Conservation (phyloP, 1,140 invertebrate genomes). For the Ridgeia piscesae region DNA sequence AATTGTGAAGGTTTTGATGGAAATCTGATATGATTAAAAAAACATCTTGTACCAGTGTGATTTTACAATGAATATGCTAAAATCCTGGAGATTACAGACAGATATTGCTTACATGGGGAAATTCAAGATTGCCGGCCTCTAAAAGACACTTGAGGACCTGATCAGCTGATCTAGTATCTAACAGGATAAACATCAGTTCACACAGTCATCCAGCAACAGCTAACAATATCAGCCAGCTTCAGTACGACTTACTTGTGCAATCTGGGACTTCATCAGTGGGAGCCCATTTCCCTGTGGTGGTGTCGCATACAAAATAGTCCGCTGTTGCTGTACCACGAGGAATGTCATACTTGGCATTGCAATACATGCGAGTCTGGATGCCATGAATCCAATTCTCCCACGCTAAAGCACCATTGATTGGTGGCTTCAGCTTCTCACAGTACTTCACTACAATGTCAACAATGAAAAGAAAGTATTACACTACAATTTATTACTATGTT, state of each 20-base stretch:
- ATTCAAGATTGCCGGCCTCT: no score
- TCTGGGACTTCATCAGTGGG: background rate
- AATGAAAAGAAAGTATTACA: background rate
- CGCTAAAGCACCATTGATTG: background rate
- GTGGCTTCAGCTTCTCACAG: background rate
- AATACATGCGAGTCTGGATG: background rate
- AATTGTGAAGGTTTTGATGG: no score
- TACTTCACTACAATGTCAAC: background rate
- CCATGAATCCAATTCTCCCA: background rate
- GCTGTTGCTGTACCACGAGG: background rate
- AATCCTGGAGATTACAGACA: no score
- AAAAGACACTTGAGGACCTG: no score
- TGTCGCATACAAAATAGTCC: background rate
- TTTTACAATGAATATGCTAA: no score
- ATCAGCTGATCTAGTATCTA: no score
- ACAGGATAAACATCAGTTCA: background rate
- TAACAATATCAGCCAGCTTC: background rate
- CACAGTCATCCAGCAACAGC: background rate
- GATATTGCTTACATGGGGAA: no score
- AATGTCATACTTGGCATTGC: background rate
- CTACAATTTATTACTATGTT: conserved; percentile 1
- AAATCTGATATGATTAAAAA: no score
- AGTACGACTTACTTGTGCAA: background rate
- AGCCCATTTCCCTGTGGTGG: background rate
- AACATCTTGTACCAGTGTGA: no score